phyloP scores from a whole-genome alignment of 1,140 invertebrate species.

The Aphelenchoides besseyi region DNA sequence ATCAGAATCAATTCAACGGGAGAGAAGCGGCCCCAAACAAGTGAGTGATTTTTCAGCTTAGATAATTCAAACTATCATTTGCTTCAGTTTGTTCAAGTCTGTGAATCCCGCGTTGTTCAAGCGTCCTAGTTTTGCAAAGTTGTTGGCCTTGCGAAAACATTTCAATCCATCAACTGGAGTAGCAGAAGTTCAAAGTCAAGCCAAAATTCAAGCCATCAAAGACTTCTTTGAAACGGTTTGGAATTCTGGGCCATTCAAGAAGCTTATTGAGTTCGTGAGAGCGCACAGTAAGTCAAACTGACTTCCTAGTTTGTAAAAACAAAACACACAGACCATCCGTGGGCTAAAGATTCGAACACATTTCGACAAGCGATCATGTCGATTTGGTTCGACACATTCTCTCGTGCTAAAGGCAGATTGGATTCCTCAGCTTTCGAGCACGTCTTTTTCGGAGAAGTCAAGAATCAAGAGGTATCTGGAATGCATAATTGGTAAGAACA shows the following conservation, averaged over 20 bases:
- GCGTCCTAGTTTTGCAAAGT: conserved; percentile 4
- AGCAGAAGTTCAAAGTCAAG: conserved; percentile 3
- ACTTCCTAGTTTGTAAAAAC: conserved; percentile 1
- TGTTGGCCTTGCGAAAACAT: conserved; percentile 4
- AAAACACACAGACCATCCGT: conserved; percentile 25
- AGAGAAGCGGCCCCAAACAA: not conserved
- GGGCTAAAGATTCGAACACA: conserved; percentile 23
- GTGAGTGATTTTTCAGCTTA: conserved; percentile 4
- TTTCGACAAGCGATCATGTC: not conserved
- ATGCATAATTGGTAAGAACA: conserved; percentile 87
- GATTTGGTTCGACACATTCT: conserved; percentile 27
- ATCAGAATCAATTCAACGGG: conserved; percentile 10
- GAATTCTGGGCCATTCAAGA: not conserved
- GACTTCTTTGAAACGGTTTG: conserved; percentile 21
- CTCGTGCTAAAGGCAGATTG: conserved; percentile 16
- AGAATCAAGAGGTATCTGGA: conserved; percentile 65
- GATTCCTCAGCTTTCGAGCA: conserved; percentile 29
- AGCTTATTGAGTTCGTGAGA: conserved; percentile 6
- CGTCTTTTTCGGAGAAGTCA: conserved; percentile 28
- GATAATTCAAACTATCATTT: not conserved
- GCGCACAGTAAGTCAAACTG: conserved; percentile 5
- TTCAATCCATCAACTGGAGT: conserved; percentile 21
- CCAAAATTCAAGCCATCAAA: conserved; percentile 19
- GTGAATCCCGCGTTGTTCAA: not conserved
- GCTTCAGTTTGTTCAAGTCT: conserved; percentile 18